These are phyloP conservation scores for Parazoanthus atlanticus DNA, from an alignment of 92 coral and sea anemone genomes.

Conservation along the genomic window DNA sequence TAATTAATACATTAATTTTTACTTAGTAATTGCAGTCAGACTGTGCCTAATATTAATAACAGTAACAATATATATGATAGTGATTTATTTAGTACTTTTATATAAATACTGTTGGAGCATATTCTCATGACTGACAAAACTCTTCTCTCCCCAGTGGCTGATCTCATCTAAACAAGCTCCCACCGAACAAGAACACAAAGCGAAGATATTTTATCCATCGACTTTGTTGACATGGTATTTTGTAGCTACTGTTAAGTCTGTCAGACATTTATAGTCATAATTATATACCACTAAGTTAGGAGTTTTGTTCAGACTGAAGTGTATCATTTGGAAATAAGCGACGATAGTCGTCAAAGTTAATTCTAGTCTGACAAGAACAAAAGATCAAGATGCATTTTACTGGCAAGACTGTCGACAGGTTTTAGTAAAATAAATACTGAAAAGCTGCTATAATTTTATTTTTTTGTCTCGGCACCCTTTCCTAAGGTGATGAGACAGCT, in stretches of 20 bases:
- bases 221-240: background rate
- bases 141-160: slow-evolving; percentile 60
- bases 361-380: background rate
- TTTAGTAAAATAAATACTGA: background rate
- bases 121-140: background rate
- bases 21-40: too few relatives aligned
- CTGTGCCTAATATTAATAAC: too few relatives aligned
- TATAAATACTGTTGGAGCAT: background rate
- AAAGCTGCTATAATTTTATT: background rate
- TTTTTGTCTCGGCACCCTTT: background rate
- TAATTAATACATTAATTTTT: too few relatives aligned
- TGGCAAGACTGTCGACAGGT: background rate
- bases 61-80: too few relatives aligned
- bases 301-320: background rate
- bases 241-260: background rate
- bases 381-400: background rate
- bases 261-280: background rate
- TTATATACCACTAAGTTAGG: background rate
- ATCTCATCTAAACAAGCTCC: slow-evolving; percentile 53
- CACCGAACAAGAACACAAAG: slow-evolving; percentile 5
- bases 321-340: background rate
- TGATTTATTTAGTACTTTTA: too few relatives aligned
- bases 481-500: background rate
- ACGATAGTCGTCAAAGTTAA: too few relatives aligned
- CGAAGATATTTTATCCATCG: background rate